These are phyloP conservation scores for Hemithea aestivaria DNA, from an alignment of 2,888 invertebrate species.

Conservation along the genomic window DNA sequence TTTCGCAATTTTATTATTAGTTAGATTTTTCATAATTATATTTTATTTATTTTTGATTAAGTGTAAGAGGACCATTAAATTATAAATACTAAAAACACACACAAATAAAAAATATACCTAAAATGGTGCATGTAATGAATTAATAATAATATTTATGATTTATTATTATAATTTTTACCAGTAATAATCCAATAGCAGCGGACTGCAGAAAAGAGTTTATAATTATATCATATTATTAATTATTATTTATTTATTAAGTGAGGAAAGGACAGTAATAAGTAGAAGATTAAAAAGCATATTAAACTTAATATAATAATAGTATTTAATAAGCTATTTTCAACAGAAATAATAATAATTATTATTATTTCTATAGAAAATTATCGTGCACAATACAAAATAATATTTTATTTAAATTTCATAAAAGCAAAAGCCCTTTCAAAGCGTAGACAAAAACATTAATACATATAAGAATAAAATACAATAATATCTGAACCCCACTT, in stretches of 20 bases:
- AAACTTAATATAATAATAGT: constrained; percentile 4
- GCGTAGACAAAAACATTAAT: too few relatives aligned
- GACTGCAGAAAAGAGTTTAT: constrained; percentile 80
- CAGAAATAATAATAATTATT: constrained; percentile 2
- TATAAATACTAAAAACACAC: constrained; percentile 12
- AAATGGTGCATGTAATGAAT: constrained; percentile 34
- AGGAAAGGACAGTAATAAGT: constrained; percentile 18
- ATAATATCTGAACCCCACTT: too few relatives aligned
- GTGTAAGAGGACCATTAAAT: constrained; percentile 10
- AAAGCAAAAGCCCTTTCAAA: too few relatives aligned
- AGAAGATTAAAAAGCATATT: constrained; percentile 16
- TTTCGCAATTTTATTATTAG: too few relatives aligned
- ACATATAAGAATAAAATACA: too few relatives aligned
- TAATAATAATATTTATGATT: constrained; percentile 42
- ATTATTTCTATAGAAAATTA: constrained; percentile 8
- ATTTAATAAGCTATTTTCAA: constrained; percentile 2
- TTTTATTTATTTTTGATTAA: background rate
- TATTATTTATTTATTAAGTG: constrained; percentile 36
- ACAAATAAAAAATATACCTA: constrained; percentile 11
- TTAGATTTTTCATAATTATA: too few relatives aligned
- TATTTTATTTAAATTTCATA: constrained; percentile 1
- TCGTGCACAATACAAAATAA: constrained; percentile 15
- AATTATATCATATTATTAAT: constrained; percentile 29
- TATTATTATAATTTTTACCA: constrained; percentile 77
- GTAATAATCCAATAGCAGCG: constrained; percentile 86